Evolutionary conservation across 2,113 vertebrate species (phyloP).

Genomic region (Callithrix jacchus): DNA sequence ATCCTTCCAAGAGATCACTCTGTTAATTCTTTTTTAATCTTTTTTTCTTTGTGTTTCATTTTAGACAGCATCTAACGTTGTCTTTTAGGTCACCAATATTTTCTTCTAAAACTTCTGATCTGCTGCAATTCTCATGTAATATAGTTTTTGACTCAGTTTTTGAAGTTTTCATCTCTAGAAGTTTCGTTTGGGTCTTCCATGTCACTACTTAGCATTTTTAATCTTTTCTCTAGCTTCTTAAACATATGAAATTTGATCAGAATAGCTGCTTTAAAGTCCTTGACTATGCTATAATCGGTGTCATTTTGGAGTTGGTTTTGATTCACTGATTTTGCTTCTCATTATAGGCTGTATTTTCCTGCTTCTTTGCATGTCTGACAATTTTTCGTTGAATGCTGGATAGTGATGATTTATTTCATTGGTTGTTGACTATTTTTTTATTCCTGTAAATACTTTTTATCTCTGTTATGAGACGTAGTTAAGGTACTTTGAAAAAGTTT

Average conservation of each 20-base stretch:
- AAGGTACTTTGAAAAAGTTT: not conserved
- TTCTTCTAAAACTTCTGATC: not conserved
- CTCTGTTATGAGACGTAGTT: not conserved
- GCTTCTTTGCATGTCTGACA: not conserved
- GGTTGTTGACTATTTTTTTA: not conserved
- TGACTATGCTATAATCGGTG: not conserved
- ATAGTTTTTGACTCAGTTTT: not conserved
- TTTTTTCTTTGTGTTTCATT: not conserved
- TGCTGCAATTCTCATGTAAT: not conserved
- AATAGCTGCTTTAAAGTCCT: not conserved
- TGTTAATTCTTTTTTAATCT: not conserved
- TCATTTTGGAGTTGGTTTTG: not conserved
- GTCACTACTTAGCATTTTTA: not conserved
- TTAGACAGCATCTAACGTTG: not conserved
- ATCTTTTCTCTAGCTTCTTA: not conserved
- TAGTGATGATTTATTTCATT: not conserved
- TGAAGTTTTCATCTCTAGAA: not conserved
- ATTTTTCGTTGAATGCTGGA: not conserved
- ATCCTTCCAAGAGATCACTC: not conserved
- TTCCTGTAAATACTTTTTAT: not conserved
- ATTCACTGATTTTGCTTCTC: not conserved
- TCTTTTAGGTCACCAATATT: not conserved
- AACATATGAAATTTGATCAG: not conserved
- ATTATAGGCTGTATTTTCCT: not conserved
- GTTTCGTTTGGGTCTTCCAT: not conserved